Base-by-base conservation (phyloP, 2,113 vertebrate species). In the Irena cyanogastra region DNA sequence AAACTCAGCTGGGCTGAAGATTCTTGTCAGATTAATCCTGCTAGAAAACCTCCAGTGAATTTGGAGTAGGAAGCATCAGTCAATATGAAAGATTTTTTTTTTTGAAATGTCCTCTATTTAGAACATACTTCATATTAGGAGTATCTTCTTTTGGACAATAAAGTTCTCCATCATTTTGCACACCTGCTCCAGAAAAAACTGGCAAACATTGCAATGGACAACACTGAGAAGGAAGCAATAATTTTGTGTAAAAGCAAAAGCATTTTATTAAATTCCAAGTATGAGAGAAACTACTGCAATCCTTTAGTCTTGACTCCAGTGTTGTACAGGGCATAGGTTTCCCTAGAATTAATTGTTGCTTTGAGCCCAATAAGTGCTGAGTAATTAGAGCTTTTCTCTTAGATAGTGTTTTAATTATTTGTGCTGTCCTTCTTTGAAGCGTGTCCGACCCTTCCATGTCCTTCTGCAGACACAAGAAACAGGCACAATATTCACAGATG, bases 371-470 rank as follows among this genome's bases (percentile, higher is more conserved):
- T 44, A 74, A 42, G 23, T 63, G 61, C 65, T 78, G 52, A 82
- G 56, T 63, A 89, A 61, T 70, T 90, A 75, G 39, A 41, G 45
- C 30, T 53, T 82, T 89, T 59, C 26, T 78, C 60, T 70, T 78
- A 75, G 41, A n/a, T 31, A 27, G 44, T 41, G 1, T 69, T 74
- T 49, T 33, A 47, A 77, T 76, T 88, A 61, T 79, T 92, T 79
- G 41, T 88, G 33, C 57, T 84, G n/a, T 63, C 28, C 13, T 26
- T 47, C 42, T 85, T 52, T 86, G 66, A 85, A 88, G 17, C 22
- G 17, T 79, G 17, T 39, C 39, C 0, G 1, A 24, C 57, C 44
- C 53, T 71, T 82, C 4, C 0, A 11, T 28, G 22, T 71, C 23
- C 16, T 71, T 60, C 53, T 90, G 76, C 2, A 3, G 19, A 17